These are phyloP conservation scores for Epinephelus malabaricus DNA, from an alignment of 2,797 vertebrate genomes.

Conservation along the genomic window DNA sequence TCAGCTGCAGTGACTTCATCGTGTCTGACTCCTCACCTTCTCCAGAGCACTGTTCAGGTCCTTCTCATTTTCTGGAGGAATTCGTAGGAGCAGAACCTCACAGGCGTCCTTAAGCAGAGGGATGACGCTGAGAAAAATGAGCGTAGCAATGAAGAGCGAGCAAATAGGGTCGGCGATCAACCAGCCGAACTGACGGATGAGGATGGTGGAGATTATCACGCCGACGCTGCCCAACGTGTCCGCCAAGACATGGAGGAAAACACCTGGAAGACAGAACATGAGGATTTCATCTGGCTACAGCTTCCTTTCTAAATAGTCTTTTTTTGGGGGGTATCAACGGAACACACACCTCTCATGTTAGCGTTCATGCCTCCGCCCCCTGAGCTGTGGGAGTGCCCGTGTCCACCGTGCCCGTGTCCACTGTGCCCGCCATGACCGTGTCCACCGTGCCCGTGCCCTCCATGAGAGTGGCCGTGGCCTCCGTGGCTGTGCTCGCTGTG, in stretches of 20 bases:
- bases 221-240: conserved; percentile 98
- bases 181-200: conserved; percentile 99
- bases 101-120: conserved; percentile 96
- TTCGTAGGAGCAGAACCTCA: conserved; percentile 93
- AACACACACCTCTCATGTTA: conserved; percentile 94
- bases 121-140: conserved; percentile 98
- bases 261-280: conserved; percentile 83
- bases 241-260: conserved; percentile 96
- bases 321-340: rapidly evolving
- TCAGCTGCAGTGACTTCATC: too few species aligned
- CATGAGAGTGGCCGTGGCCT: conserved; percentile 88
- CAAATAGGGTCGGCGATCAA: conserved; percentile 97
- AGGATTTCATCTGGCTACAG: rapidly evolving
- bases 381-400: conserved; percentile 88
- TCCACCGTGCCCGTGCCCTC: conserved; percentile 87
- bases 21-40: conserved; percentile 86
- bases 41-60: conserved; percentile 93
- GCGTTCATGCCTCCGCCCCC: conserved; percentile 94
- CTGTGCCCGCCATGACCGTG: conserved; percentile 86
- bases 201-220: conserved; percentile 96
- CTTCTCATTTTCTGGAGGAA: conserved; percentile 93
- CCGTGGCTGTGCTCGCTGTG: conserved; percentile 90
- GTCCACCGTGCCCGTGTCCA: conserved; percentile 85
- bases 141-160: conserved; percentile 95
- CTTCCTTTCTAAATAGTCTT: rapidly evolving